These are phyloP conservation scores for Protophormia terraenovae DNA, from an alignment of 2,888 invertebrate species.

Conservation along the genomic window DNA sequence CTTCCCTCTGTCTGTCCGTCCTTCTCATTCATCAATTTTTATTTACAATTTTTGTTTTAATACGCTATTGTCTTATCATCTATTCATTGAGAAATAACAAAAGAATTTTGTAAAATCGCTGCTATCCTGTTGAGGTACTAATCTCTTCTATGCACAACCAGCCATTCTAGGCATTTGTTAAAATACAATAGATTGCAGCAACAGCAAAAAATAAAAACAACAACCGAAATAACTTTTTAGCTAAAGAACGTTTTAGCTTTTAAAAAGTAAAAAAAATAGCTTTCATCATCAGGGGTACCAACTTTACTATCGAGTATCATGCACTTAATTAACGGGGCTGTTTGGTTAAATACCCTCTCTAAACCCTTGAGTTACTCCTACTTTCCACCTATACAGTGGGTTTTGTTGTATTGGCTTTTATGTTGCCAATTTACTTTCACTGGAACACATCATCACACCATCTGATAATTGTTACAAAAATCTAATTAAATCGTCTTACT, in stretches of 20 bases:
- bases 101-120: constrained; percentile 40
- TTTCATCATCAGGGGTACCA: constrained; percentile 32
- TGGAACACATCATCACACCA: constrained; percentile 33
- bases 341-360: neutral
- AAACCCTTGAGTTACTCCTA: neutral
- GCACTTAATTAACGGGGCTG: constrained; percentile 60
- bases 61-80: constrained; percentile 21
- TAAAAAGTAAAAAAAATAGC: constrained; percentile 2
- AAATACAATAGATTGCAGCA: constrained; percentile 35
- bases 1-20: neutral
- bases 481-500: constrained; percentile 57
- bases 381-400: neutral
- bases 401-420: neutral
- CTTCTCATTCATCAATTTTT: constrained; percentile 60
- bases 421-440: constrained; percentile 62
- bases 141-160: constrained; percentile 16
- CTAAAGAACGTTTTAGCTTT: neutral
- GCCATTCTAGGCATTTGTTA: neutral
- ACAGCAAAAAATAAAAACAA: neutral
- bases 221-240: constrained; percentile 14
- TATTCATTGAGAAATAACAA: constrained; percentile 40
- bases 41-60: constrained; percentile 38
- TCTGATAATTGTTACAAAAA: constrained; percentile 56
- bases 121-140: constrained; percentile 40
- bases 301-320: constrained; percentile 9